A percentile compares a stretch with the other conserved stretches of the same genome.
phyloP scores from a whole-genome alignment of 2,888 invertebrate species.

The Cerastis leucographa region DNA sequence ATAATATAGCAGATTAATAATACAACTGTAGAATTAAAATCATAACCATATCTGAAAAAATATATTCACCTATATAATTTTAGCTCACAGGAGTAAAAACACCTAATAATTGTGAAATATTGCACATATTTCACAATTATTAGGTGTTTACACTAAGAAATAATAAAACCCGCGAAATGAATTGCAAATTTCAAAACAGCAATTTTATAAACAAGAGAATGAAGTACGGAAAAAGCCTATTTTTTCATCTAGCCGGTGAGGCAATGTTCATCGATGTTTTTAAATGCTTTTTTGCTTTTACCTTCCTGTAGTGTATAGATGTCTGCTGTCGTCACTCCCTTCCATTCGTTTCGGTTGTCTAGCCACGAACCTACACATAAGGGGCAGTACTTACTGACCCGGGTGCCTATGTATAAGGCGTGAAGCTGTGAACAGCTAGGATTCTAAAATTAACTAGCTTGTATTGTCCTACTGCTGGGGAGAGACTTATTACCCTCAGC shows the following conservation, averaged over 20 bases:
- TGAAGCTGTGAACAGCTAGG: neutral
- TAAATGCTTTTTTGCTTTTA: constrained; percentile 58
- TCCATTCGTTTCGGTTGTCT: constrained; percentile 44
- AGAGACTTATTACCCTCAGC: too few species aligned
- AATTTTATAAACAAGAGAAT: constrained; percentile 51
- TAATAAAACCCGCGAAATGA: constrained; percentile 33
- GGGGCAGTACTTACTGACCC: neutral
- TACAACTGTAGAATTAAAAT: too few species aligned
- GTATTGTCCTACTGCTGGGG: neutral
- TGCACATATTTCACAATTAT: neutral
- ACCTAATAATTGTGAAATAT: too few species aligned
- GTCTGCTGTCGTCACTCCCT: constrained; percentile 54
- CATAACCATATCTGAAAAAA: neutral
- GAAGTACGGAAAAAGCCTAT: constrained; percentile 60
- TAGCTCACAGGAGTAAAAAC: neutral
- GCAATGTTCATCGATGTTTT: constrained; percentile 64
- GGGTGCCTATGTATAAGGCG: neutral
- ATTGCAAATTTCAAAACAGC: constrained; percentile 53
- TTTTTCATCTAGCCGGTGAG: constrained; percentile 55
- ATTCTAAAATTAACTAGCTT: neutral
- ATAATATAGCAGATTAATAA: neutral
- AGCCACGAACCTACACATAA: constrained; percentile 10
- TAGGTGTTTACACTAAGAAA: neutral
- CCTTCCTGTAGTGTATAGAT: constrained; percentile 50
- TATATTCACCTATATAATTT: neutral